Base-by-base conservation (phyloP, 2,888 invertebrate genomes). In the Chrysodeixis includens region DNA sequence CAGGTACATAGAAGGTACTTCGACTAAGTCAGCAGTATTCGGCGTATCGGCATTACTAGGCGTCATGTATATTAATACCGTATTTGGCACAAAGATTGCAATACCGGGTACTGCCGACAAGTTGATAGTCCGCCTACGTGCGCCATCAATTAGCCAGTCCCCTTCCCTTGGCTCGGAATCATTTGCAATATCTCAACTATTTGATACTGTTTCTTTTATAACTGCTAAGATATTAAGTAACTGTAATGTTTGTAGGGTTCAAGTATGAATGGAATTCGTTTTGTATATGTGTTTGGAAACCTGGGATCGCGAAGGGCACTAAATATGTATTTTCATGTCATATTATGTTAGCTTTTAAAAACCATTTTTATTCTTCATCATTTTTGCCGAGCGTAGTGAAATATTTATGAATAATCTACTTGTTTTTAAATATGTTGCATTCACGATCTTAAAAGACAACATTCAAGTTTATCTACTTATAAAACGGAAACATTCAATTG, bases 51-150 rank as follows among this genome's bases (percentile, higher is more conserved):
- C 2, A 73, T 62, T 16, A 26, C 44, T 71, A 58, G 67, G 30
- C 76, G 72, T 71, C 77, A 74, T 76, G 73, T 74, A 66, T 76
- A 74, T 74, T 74, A 62, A 69, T 74, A 69, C 69, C 65, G 69
- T 76, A 74, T 78, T 78, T 69, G 78, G 66, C 70, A 70, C 78
- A 76, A 70, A 66, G 53, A 67, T 67, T 74, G 74, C 74, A 72
- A 72, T 76, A 74, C 77, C 74, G 58, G 69, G 59, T 70, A 78
- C 55, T 30, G 20, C 44, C 63, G 70, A 61, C 78, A 76, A 66
- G 66, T 70, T 65, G 70, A 74, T 73, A 73, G 60, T 30, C 62
- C 74, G 74, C 75, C 75, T 66, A 76, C 75, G 70, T 60, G 63
- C 69, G 57, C 66, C 66, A 62, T 67, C 78, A 76, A 76, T 76